phyloP scores from a whole-genome alignment of 2,888 invertebrate genomes.

The Drosophila peninsularis region DNA sequence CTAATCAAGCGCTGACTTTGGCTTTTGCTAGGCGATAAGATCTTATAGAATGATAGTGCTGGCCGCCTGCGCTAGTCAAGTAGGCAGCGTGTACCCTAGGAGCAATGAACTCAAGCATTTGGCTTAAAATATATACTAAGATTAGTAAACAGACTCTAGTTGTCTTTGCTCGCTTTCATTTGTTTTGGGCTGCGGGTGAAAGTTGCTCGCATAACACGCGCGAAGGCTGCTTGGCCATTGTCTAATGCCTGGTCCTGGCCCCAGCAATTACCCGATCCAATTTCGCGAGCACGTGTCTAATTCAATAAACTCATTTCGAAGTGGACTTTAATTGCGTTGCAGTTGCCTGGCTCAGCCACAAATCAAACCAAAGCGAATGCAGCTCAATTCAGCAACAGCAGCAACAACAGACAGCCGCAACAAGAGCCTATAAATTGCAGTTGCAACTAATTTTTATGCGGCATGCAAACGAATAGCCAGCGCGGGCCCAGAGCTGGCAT shows the following conservation, averaged over 20 bases:
- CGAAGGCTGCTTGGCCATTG: slow-evolving; percentile 13
- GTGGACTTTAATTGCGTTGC: slow-evolving; percentile 64
- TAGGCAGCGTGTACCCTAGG: slow-evolving; percentile 14
- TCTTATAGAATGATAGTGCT: slow-evolving; percentile 6
- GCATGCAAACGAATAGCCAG: slow-evolving; percentile 69
- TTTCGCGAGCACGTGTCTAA: slow-evolving; percentile 72
- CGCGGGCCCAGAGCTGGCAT: slow-evolving; percentile 3
- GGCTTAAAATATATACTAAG: background rate
- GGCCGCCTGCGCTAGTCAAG: slow-evolving; percentile 12
- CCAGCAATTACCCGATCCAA: slow-evolving; percentile 51
- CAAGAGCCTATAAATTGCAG: slow-evolving; percentile 65
- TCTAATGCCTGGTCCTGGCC: slow-evolving; percentile 36
- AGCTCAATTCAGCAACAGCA: slow-evolving; percentile 47
- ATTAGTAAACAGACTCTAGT: background rate
- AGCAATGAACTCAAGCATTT: slow-evolving; percentile 34
- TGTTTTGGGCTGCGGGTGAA: slow-evolving; percentile 48
- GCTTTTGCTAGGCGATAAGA: slow-evolving; percentile 30
- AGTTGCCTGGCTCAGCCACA: slow-evolving; percentile 43
- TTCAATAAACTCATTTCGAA: slow-evolving; percentile 69
- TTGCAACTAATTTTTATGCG: slow-evolving; percentile 75
- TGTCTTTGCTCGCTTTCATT: slow-evolving; percentile 44
- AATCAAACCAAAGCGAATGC: slow-evolving; percentile 57
- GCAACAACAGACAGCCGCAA: slow-evolving; percentile 24
- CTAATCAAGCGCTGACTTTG: slow-evolving; percentile 52
- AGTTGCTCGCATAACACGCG: slow-evolving; percentile 20